A percentile compares a stretch with the other conserved stretches of the same genome.
Conservation (phyloP, 2,888 invertebrate species). For the Dynastes hyllus region DNA sequence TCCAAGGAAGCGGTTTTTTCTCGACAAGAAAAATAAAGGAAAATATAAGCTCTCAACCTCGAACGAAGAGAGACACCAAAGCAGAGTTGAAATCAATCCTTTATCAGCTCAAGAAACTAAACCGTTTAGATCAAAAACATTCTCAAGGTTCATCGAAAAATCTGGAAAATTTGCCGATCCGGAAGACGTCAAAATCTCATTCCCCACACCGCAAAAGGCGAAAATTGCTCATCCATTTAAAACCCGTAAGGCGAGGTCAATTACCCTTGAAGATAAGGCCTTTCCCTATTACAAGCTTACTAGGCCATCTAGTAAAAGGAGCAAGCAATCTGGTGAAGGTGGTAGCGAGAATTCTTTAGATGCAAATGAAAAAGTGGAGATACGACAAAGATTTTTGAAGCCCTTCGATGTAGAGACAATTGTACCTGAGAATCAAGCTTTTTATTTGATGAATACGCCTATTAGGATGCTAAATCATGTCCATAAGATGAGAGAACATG, state of each 20-base stretch:
- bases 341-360: constrained; percentile 19
- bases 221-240: constrained; percentile 3
- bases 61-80: constrained; percentile 20
- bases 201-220: not conserved
- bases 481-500: constrained; percentile 61
- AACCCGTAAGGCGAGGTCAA: constrained; percentile 29
- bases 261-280: constrained; percentile 36
- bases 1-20: constrained; percentile 43
- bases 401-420: constrained; percentile 56
- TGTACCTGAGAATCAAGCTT: constrained; percentile 63
- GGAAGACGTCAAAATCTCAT: constrained; percentile 21
- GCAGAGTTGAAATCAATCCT: constrained; percentile 41
- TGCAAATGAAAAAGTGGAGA: not conserved
- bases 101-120: constrained; percentile 9
- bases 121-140: constrained; percentile 23
- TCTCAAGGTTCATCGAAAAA: constrained; percentile 27
- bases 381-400: constrained; percentile 31
- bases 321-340: constrained; percentile 26
- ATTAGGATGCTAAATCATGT: constrained; percentile 63
- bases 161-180: constrained; percentile 41
- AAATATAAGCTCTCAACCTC: constrained; percentile 10
- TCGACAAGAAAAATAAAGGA: constrained; percentile 13
- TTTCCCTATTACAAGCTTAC: constrained; percentile 46
- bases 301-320: constrained; percentile 26
- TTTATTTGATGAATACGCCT: constrained; percentile 65